Percentiles rank a stretch among this genome's conserved stretches.
Evolutionary conservation across 2,797 vertebrate genomes (phyloP).

Genomic region (Pristis pectinata): DNA sequence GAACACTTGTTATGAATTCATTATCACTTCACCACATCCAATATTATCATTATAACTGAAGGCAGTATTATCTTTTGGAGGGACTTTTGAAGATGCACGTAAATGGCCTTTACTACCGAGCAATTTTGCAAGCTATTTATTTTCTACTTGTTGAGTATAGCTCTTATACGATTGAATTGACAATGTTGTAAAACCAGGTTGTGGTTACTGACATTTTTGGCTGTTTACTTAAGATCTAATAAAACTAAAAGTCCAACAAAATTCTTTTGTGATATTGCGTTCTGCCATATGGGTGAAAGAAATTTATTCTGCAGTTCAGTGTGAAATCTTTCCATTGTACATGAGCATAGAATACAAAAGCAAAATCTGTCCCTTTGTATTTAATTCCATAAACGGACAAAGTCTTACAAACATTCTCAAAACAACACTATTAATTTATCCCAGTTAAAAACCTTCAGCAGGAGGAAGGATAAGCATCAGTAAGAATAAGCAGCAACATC

Average conservation of each 20-base stretch:
- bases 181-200: neutral
- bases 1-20: slow-evolving; percentile 1
- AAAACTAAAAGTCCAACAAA: neutral
- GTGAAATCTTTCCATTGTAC: neutral
- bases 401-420: too few relatives aligned
- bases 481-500: too few relatives aligned
- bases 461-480: too few relatives aligned
- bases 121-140: neutral
- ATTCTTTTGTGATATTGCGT: neutral
- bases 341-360: neutral
- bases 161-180: neutral
- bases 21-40: neutral
- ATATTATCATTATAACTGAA: neutral
- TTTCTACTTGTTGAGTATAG: neutral
- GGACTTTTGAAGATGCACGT: neutral
- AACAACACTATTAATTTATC: neutral
- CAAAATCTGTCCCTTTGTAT: too few relatives aligned
- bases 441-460: neutral
- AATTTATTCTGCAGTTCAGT: neutral
- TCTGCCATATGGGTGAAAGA: too few relatives aligned
- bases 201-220: neutral
- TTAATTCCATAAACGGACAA: too few relatives aligned
- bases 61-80: neutral
- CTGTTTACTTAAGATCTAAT: neutral
- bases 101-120: neutral